These are phyloP conservation scores for Brenthis hecate DNA, from an alignment of 2,888 invertebrate species.

Conservation along the genomic window DNA sequence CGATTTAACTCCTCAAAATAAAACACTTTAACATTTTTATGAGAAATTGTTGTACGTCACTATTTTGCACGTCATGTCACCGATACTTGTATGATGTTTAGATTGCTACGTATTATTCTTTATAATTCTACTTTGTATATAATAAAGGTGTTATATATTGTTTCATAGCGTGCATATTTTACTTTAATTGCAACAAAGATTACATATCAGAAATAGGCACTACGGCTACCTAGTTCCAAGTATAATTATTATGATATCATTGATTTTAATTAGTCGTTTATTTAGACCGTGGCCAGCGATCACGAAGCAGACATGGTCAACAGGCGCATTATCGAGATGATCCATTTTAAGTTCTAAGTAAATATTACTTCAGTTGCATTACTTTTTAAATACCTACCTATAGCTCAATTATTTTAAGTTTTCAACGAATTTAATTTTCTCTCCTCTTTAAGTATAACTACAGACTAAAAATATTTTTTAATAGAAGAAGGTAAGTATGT, in stretches of 20 bases:
- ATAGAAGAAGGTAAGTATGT: too few relatives aligned
- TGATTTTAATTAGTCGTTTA: constrained; percentile 17
- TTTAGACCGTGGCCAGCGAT: constrained; percentile 23
- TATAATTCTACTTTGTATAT: too few relatives aligned
- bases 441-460: too few relatives aligned
- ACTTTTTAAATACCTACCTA: not conserved
- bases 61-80: too few relatives aligned
- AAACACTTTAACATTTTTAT: too few relatives aligned
- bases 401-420: not conserved
- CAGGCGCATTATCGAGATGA: constrained; percentile 20
- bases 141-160: too few relatives aligned
- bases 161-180: not conserved
- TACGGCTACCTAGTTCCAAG: constrained; percentile 14
- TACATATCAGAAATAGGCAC: constrained; percentile 13
- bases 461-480: too few relatives aligned
- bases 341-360: constrained; percentile 15
- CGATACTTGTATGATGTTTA: too few relatives aligned
- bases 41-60: too few relatives aligned
- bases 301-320: constrained; percentile 22
- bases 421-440: too few relatives aligned
- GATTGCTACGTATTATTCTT: too few relatives aligned
- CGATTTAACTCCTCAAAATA: too few relatives aligned
- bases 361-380: constrained; percentile 14
- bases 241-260: constrained; percentile 25
- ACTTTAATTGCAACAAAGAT: constrained; percentile 2